Evolutionary conservation across 2,113 vertebrate species (phyloP), one percentile per base, ranked within the genome.

Genomic region (Salminus brasiliensis): DNA sequence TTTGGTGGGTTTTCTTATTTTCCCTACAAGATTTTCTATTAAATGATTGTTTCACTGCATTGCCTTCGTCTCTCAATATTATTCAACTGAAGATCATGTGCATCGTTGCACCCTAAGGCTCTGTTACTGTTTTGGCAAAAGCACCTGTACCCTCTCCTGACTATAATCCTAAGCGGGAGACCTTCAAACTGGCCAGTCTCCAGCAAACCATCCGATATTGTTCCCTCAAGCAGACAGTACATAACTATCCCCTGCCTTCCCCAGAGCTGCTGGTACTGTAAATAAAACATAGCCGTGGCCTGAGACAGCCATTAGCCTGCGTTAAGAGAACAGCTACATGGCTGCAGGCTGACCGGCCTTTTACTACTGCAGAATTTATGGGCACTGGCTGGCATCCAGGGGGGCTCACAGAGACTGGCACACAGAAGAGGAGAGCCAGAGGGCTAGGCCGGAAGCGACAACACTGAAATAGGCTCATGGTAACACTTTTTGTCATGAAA

Each of bases 281-380:
- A 82, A 76, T 80, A 82, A 84, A 77, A 68, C n/a, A 80, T 77
- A 52, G 34, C 15, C 60, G 23, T 47, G 53, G 70, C 63, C 71
- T 72, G 52, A 74, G 45, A 76, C 60, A 36, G 73, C 69, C 74
- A 86, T 76, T 84, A 81, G 70, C 60, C 27, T 47, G 23, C 77
- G 68, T 78, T 82, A 81, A 79, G 41, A 66, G 47, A 66, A 39
- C 34, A 76, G 52, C 76, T 83, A 78, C 59, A 74, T 45, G 77
- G 69, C 63, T 81, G 72, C 47, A 79, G 70, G 67, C 70, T 81
- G 67, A 32, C 70, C 76, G 67, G 62, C 66, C 45, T 80, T 82
- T 76, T 80, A 80, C 85, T 77, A 70, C 49, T 85, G 60, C 57
- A 83, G 57, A 78, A 81, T 82, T 83, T 78, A 84, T 86, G 67